Conservation (phyloP, 2,888 invertebrate species). For the Oxycera nigricornis region DNA sequence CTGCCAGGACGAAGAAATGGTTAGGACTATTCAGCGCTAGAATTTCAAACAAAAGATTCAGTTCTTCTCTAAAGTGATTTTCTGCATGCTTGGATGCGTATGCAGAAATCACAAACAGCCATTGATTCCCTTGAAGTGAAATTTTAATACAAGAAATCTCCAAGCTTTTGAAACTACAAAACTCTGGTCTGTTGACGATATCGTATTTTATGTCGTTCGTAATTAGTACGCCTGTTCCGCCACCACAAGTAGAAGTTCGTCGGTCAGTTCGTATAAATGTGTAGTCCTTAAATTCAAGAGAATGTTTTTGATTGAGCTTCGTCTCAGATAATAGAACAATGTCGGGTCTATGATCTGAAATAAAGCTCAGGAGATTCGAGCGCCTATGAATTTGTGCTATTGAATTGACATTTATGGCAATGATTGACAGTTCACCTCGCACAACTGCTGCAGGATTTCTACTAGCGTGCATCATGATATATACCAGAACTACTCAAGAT, state of each 20-base stretch:
- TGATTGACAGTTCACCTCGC: neutral
- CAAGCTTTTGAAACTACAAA: neutral
- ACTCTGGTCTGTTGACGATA: neutral
- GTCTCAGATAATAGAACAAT: neutral
- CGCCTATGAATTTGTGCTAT: neutral
- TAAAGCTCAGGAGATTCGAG: neutral
- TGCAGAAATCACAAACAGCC: neutral
- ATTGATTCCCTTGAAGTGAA: neutral
- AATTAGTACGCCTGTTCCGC: neutral
- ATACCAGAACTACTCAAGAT: neutral
- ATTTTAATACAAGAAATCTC: neutral
- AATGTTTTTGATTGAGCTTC: neutral
- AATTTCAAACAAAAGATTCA: too few relatives aligned
- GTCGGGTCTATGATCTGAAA: neutral
- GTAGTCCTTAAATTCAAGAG: neutral
- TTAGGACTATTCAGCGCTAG: neutral
- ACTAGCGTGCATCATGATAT: neutral
- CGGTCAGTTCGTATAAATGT: neutral
- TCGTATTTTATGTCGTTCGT: neutral
- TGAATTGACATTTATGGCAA: neutral
- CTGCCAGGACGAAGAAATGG: conserved; percentile 27
- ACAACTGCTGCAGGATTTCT: neutral
- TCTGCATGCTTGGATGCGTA: too few relatives aligned
- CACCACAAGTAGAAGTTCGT: neutral
- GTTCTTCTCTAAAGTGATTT: too few relatives aligned